Evolutionary conservation across 2,797 vertebrate genomes (phyloP).

Genomic region (Crax fasciolata): DNA sequence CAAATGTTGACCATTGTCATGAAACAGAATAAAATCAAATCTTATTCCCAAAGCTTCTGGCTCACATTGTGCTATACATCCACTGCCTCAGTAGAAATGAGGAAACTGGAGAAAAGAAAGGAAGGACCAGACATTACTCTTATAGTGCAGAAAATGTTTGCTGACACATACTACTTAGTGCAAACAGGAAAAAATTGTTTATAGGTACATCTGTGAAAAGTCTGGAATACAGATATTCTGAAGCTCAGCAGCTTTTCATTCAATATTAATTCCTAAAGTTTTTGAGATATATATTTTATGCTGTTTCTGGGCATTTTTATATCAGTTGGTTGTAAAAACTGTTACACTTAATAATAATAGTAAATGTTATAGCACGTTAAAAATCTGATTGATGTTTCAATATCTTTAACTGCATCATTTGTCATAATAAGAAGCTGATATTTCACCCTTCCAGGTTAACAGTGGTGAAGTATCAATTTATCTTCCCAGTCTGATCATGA

Average conservation of each 20-base stretch:
- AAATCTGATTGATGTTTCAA: conserved; percentile 47
- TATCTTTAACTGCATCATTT: conserved; percentile 52
- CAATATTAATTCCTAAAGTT: conserved; percentile 41
- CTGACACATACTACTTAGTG: conserved; percentile 8
- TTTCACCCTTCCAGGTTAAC: conserved; percentile 66
- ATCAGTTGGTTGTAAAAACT: conserved; percentile 58
- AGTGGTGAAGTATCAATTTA: conserved; percentile 46
- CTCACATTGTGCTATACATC: neutral
- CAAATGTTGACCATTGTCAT: neutral
- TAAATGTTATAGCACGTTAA: conserved; percentile 60
- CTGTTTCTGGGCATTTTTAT: conserved; percentile 57
- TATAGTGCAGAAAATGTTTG: conserved; percentile 14
- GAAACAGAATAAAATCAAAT: neutral
- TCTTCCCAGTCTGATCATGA: conserved; percentile 49
- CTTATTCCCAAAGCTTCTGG: neutral
- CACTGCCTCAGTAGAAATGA: neutral
- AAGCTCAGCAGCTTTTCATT: conserved; percentile 69
- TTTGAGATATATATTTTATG: conserved; percentile 59
- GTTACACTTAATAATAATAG: conserved; percentile 67
- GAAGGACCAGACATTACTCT: neutral
- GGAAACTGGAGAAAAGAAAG: conserved; percentile 36
- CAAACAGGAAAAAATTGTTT: conserved; percentile 9
- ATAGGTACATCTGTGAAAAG: conserved; percentile 42
- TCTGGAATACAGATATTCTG: conserved; percentile 29
- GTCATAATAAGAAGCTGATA: conserved; percentile 59